Conservation (phyloP, 2,888 invertebrate species). For the Drosophila lutescens region DNA sequence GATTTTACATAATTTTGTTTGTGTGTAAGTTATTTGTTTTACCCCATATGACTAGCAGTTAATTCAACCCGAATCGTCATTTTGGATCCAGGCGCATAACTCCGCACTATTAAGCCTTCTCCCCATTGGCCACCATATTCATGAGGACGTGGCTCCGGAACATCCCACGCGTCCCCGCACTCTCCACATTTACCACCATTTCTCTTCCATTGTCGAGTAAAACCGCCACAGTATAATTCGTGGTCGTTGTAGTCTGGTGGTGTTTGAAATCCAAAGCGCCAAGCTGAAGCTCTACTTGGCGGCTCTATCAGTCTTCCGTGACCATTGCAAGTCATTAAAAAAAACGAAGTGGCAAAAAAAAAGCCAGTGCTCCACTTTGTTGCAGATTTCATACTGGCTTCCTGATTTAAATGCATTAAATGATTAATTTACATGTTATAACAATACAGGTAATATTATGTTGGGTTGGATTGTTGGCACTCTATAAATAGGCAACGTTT, state of each 20-base stretch:
- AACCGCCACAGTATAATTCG: constrained; percentile 94
- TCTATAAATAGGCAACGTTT: too few relatives aligned
- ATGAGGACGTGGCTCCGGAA: constrained; percentile 89
- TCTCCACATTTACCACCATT: constrained; percentile 94
- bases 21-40: not conserved
- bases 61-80: constrained; percentile 91
- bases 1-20: too few relatives aligned
- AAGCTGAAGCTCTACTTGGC: constrained; percentile 93
- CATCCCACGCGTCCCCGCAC: constrained; percentile 94
- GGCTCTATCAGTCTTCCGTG: constrained; percentile 88
- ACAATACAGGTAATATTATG: too few relatives aligned
- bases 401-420: too few relatives aligned
- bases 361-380: not conserved
- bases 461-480: too few relatives aligned
- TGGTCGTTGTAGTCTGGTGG: constrained; percentile 96
- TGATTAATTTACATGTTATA: too few relatives aligned
- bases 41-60: constrained; percentile 94
- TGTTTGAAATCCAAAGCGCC: constrained; percentile 95
- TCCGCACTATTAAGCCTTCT: constrained; percentile 92
- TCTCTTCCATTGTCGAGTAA: constrained; percentile 91
- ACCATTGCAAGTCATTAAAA: constrained; percentile 61
- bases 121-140: constrained; percentile 94
- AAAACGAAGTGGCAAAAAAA: constrained; percentile 3
- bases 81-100: constrained; percentile 88
- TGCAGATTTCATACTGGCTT: not conserved